Conservation (phyloP, 2,888 invertebrate species). For the Margaritifera margaritifera region DNA sequence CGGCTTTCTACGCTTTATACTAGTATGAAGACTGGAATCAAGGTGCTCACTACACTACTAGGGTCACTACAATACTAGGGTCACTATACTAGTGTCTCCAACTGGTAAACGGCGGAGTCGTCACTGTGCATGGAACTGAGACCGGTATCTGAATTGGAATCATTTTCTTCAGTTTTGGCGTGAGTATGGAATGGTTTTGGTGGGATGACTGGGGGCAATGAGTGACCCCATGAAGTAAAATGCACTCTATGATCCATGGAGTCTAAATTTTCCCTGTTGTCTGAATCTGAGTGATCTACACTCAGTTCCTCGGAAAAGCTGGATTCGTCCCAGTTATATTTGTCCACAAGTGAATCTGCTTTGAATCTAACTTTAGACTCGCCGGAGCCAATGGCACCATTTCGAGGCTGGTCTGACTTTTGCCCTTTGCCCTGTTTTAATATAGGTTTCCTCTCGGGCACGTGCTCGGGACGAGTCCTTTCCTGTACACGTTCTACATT, state of each 20-base stretch:
- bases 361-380: conserved; percentile 41
- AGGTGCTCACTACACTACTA: too few species aligned
- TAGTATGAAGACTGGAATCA: too few species aligned
- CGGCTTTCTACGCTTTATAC: too few species aligned
- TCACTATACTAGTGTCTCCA: conserved; percentile 58
- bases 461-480: too few species aligned
- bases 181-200: conserved; percentile 31
- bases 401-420: conserved; percentile 16
- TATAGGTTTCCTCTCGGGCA: conserved; percentile 29
- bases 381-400: conserved; percentile 6
- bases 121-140: conserved; percentile 75
- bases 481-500: too few species aligned
- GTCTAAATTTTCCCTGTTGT: conserved; percentile 36
- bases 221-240: conserved; percentile 13
- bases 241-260: conserved; percentile 7
- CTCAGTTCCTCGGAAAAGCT: conserved; percentile 40
- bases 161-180: conserved; percentile 66
- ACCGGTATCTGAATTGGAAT: conserved; percentile 76
- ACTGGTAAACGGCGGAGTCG: conserved; percentile 50
- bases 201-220: conserved; percentile 23
- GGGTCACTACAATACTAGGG: too few species aligned
- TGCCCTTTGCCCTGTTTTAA: conserved; percentile 31
- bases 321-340: conserved; percentile 40
- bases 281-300: conserved; percentile 42
- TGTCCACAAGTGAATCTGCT: conserved; percentile 34